A percentile compares a stretch with the other conserved stretches of the same genome.
Evolutionary conservation across 2,113 vertebrate species (phyloP).

Genomic region (Oostethus manadensis): DNA sequence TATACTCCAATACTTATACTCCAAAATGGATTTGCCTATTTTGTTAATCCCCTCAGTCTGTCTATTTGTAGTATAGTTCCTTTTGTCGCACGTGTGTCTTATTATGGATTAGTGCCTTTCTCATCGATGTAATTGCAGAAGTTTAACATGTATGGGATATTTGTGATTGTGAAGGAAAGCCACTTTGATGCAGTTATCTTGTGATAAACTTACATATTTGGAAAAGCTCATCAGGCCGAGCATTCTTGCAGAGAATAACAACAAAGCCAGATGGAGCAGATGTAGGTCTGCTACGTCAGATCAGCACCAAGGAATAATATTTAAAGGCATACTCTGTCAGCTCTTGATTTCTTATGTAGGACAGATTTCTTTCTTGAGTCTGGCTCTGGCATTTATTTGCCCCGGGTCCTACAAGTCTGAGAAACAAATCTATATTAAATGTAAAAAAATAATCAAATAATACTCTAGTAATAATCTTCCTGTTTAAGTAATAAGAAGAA

Average conservation of each 20-base stretch:
- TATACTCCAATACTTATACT: no score
- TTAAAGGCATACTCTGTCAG: constrained; percentile 45
- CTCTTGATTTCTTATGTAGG: constrained; percentile 46
- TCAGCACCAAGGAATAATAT: constrained; percentile 47
- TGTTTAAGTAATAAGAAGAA: constrained; percentile 46
- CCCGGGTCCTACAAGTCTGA: constrained; percentile 34
- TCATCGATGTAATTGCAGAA: constrained; percentile 30
- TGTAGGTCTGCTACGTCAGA: constrained; percentile 35
- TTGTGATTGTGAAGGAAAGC: constrained; percentile 38
- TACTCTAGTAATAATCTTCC: constrained; percentile 42
- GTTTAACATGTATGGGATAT: constrained; percentile 36
- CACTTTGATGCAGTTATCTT: constrained; percentile 26
- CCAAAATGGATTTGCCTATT: no score
- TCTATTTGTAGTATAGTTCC: not conserved
- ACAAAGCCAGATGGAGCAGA: constrained; percentile 55
- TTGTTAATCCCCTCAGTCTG: no score
- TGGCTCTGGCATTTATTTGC: constrained; percentile 24
- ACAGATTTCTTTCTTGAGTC: constrained; percentile 27
- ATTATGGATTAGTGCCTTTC: constrained; percentile 32
- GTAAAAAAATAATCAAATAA: constrained; percentile 52
- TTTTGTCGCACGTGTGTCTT: constrained; percentile 1
- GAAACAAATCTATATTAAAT: constrained; percentile 49
- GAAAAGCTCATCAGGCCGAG: constrained; percentile 34
- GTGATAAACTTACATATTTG: constrained; percentile 21
- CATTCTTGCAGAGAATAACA: constrained; percentile 39